These are phyloP conservation scores for Strigops habroptila DNA, from an alignment of 2,113 vertebrate genomes.

Conservation along the genomic window DNA sequence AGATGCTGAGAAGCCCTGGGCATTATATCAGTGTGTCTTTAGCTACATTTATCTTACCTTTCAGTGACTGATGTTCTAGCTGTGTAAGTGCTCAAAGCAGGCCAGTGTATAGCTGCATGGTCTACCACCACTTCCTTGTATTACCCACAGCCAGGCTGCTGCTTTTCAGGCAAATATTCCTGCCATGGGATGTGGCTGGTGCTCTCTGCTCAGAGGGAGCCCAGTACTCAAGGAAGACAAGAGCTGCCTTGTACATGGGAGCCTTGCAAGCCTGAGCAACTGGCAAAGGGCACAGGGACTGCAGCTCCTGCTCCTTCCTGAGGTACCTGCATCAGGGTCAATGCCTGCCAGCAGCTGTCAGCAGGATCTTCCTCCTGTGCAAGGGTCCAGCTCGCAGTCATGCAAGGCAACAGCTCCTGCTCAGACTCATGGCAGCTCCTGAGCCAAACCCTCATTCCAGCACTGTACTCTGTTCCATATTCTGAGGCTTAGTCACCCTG, in stretches of 20 bases:
- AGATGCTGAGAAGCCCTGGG: background rate
- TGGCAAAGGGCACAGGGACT: background rate
- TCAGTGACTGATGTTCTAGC: background rate
- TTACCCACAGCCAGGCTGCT: background rate
- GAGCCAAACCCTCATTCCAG: background rate
- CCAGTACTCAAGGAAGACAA: background rate
- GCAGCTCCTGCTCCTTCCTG: background rate
- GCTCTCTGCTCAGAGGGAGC: background rate
- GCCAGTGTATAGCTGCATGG: rapidly evolving
- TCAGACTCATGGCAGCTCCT: background rate
- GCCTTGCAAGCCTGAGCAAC: background rate
- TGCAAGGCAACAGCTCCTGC: background rate
- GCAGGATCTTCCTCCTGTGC: background rate
- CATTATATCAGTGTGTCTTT: background rate
- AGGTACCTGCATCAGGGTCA: background rate
- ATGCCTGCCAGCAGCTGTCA: background rate
- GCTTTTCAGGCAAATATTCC: background rate
- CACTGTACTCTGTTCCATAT: too few species aligned
- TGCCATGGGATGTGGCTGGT: background rate
- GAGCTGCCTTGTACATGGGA: background rate
- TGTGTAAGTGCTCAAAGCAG: background rate
- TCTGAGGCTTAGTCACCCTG: background rate
- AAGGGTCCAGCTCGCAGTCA: background rate
- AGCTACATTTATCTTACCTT: background rate
- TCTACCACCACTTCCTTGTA: background rate